Percentiles rank a stretch among this genome's conserved stretches.
These are phyloP conservation scores for Tipula unca DNA, from an alignment of 2,888 invertebrate genomes.

Conservation along the genomic window DNA sequence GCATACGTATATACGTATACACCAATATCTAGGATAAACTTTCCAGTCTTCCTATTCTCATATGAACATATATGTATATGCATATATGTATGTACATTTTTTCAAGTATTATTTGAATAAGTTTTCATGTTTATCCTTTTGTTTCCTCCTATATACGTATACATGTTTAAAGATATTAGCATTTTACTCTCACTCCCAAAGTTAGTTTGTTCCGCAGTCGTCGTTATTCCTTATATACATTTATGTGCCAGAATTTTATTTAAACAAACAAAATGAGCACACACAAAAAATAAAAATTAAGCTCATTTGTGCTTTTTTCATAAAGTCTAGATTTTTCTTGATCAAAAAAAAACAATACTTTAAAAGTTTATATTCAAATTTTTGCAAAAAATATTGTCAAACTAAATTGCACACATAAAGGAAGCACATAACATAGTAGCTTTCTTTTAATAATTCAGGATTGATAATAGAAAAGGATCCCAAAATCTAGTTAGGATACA, in stretches of 20 bases:
- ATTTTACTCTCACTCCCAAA: background rate
- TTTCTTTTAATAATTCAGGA: background rate
- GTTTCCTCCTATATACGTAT: background rate
- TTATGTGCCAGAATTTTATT: background rate
- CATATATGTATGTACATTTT: background rate
- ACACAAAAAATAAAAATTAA: background rate
- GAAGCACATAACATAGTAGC: background rate
- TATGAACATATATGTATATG: background rate
- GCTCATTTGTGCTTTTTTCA: background rate
- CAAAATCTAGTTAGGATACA: too few relatives aligned
- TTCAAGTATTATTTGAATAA: background rate
- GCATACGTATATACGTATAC: background rate
- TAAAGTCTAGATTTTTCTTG: background rate
- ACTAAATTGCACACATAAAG: background rate
- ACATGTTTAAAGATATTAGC: background rate
- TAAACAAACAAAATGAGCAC: background rate
- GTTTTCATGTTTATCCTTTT: background rate
- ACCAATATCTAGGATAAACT: background rate
- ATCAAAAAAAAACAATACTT: background rate
- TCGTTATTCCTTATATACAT: background rate
- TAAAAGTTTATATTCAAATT: background rate
- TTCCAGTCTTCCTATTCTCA: background rate
- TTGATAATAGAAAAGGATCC: too few relatives aligned
- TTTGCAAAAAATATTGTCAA: background rate
- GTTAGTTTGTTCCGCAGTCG: background rate